Conservation (phyloP, 2,113 vertebrate genomes). For the Xiphophorus maculatus region DNA sequence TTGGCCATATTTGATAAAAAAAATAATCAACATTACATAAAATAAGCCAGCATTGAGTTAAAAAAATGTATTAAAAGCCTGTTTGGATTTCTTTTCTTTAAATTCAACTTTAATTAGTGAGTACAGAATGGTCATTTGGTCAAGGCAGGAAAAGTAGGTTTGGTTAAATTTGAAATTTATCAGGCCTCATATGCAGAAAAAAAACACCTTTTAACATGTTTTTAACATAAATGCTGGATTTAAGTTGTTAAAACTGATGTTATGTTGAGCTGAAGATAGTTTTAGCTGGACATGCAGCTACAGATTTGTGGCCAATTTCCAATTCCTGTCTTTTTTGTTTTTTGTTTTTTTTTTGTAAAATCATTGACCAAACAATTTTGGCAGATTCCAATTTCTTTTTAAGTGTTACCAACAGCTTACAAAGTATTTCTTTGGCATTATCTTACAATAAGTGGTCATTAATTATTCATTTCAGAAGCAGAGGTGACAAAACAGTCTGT, state of each 20-base stretch:
- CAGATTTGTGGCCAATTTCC: background rate
- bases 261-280: too few relatives aligned
- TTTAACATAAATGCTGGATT: too few relatives aligned
- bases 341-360: too few relatives aligned
- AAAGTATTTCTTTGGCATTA: background rate
- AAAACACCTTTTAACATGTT: too few relatives aligned
- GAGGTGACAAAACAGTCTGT: background rate
- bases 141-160: background rate
- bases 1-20: constrained; percentile 37
- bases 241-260: too few relatives aligned
- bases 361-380: background rate
- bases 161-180: too few relatives aligned
- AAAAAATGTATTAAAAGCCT: background rate
- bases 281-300: background rate
- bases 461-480: background rate
- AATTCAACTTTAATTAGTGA: background rate
- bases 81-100: too few relatives aligned
- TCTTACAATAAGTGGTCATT: background rate
- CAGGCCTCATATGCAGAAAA: too few relatives aligned
- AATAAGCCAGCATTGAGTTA: background rate
- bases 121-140: background rate
- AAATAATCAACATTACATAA: constrained; percentile 44
- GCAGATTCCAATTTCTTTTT: background rate
- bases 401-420: background rate
- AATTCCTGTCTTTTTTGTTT: too few relatives aligned